Evolutionary conservation across 2,797 vertebrate genomes (phyloP), one percentile per base, ranked within the genome.

Genomic region (Paramormyrops hopkinsi): DNA sequence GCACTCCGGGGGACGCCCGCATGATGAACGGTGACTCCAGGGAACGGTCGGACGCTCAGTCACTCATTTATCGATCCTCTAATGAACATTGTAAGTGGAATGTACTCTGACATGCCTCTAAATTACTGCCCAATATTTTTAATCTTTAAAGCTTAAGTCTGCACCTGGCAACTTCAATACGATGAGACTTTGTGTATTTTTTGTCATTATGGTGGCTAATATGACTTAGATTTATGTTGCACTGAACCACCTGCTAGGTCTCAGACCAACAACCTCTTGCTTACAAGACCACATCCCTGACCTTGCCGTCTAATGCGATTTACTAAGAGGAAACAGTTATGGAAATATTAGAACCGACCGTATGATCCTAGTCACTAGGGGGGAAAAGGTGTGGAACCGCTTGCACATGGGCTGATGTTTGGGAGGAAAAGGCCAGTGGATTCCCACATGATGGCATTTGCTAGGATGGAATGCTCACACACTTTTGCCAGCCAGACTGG

Each of bases 51-150:
- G 37, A 50, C 48, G 29, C 25, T 88, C 46, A 54, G 48, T 88
- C 65, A 79, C 29, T 76, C 17, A 5, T 12, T 25, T 22, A 76
- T 88, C 46, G 88, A 88, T 82, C 37, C 50, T 37, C 69, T 53
- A 88, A 88, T 79, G 88, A 88, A 79, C 46, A 51, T 14, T 76
- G 88, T 53, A 76, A 88, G 54, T 69, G 19, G 62, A 29, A 53
- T 44, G 29, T 46, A 29, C 65, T 69, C 69, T 33, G 9, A 65
- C 65, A 53, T 9, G 48, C 5, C 37, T 8, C 46, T 54, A 29
- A 79, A 88, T 88, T 79, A 88, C 56, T 12, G 56, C 69, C 46
- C 48, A 2, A 33, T 19, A 12, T 50, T 79, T 79, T 53, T 53
- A 19, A 79, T 79, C 73, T 79, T 79, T 79, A 44, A 79, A 79